Conservation (phyloP, 2,888 invertebrate species). For the Petrolisthes manimaculis region DNA sequence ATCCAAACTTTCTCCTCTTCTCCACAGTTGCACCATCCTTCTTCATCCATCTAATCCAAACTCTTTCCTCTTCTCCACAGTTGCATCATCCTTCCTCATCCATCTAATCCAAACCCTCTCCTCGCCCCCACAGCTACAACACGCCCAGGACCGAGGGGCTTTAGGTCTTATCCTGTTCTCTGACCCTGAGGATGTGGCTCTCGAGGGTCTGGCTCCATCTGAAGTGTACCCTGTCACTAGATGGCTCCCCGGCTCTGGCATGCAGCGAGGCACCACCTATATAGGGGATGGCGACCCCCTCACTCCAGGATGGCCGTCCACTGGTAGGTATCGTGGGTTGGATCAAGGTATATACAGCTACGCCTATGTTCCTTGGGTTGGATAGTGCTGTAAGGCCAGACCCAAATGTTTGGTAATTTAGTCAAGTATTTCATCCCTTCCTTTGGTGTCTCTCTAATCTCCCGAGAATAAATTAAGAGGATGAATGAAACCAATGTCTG, state of each 20-base stretch:
- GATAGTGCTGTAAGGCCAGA: no score
- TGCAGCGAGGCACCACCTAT: slow-evolving; percentile 64
- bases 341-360: no score
- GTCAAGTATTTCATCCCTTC: no score
- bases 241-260: slow-evolving; percentile 68
- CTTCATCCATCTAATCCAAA: background rate
- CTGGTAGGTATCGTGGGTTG: slow-evolving; percentile 25
- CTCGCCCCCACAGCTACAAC: slow-evolving; percentile 63
- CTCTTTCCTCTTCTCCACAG: background rate
- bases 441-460: no score
- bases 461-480: no score
- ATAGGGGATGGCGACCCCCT: slow-evolving; percentile 65
- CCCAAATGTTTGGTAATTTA: no score
- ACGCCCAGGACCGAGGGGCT: slow-evolving; percentile 69
- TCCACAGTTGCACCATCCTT: background rate
- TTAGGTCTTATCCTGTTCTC: slow-evolving; percentile 71
- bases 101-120: background rate
- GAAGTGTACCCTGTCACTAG: slow-evolving; percentile 68
- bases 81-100: background rate
- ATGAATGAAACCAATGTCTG: no score
- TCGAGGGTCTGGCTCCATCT: slow-evolving; percentile 65
- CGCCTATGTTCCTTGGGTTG: no score
- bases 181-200: slow-evolving; percentile 70
- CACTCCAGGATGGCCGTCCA: slow-evolving; percentile 66
- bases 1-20: no score